Evolutionary conservation across 2,888 invertebrate genomes (phyloP), one percentile per base, ranked within the genome.

Genomic region (Tachystola acroxantha): DNA sequence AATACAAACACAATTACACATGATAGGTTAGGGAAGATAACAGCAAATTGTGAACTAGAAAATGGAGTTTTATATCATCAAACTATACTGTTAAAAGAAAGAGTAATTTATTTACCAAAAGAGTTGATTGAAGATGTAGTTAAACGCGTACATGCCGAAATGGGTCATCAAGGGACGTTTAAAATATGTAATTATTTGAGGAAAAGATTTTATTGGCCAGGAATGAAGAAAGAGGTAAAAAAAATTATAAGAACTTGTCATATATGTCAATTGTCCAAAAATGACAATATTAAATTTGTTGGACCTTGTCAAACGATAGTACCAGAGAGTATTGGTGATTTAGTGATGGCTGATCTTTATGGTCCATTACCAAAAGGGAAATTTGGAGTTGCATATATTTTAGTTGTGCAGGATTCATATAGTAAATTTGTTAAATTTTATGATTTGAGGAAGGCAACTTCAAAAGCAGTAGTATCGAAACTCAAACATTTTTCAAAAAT

Each of bases 341-440:
- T 50, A n/a, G 47, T 53, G 0, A 49, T 53, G 48, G 39, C 40
- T 2, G 48, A 50, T 33, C 34, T 46, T 19, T 50, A 50, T 33
- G 53, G 43, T 0, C 46, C 47, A 1, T 34, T 48, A 7, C 48
- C 47, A 6, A 34, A n/a, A 2, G 41, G 45, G 0, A 13, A 1
- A 4, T 49, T 44, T 33, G 52, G 52, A 2, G n/a, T 22, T 9
- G 16, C 13, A 0, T 48, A 43, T 28, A 47, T 48, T 9, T 29
- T 50, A 12, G 46, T 46, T 0, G n/a, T 50, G 0, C 49, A 46
- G 10, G 49, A 50, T 19, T 24, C 49, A 0, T 50, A 46, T 24
- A 50, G 49, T 22, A 50, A 50, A 34, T 44, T 40, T 30, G 33
- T 47, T 0, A 39, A 39, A 19, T 26, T 47, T 1, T 46, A 26